These are phyloP conservation scores for Euwallacea fornicatus DNA, from an alignment of 1,140 invertebrate species.

Conservation along the genomic window DNA sequence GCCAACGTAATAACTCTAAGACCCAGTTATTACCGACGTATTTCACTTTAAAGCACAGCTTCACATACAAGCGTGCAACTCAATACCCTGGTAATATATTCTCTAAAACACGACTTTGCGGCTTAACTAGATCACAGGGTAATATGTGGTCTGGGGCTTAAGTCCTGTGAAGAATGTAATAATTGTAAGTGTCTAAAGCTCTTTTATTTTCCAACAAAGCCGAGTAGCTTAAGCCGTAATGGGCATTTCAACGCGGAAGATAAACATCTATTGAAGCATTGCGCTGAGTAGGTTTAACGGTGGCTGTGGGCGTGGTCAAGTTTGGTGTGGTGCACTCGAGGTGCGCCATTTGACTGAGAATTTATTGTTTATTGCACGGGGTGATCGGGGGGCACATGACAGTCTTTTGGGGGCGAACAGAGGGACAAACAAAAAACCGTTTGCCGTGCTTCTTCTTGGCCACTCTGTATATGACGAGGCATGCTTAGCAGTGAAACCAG, in stretches of 20 bases:
- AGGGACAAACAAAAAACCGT: too few relatives aligned
- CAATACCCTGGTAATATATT: constrained; percentile 29
- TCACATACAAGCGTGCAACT: constrained; percentile 11
- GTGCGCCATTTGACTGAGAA: too few relatives aligned
- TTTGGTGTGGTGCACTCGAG: too few relatives aligned
- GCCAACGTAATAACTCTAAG: constrained; percentile 21
- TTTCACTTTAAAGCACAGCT: constrained; percentile 19
- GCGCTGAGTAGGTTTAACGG: constrained; percentile 4
- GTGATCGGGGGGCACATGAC: too few relatives aligned
- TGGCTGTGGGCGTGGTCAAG: neutral
- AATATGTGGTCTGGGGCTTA: constrained; percentile 16
- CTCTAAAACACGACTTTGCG: constrained; percentile 27
- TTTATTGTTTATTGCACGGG: too few relatives aligned
- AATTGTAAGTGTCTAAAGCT: constrained; percentile 23
- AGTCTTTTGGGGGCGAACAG: too few relatives aligned
- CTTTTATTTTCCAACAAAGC: constrained; percentile 13
- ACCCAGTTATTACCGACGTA: constrained; percentile 26
- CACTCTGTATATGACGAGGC: too few relatives aligned
- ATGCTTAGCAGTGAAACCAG: too few relatives aligned
- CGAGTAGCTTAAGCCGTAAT: constrained; percentile 6
- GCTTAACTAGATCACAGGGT: constrained; percentile 29
- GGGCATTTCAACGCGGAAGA: constrained; percentile 1
- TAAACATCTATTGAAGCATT: constrained; percentile 6
- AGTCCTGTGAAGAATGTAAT: constrained; percentile 19
- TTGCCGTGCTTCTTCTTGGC: too few relatives aligned